These are phyloP conservation scores for Dione vanillae DNA, from an alignment of 2,888 invertebrate species.

Conservation along the genomic window DNA sequence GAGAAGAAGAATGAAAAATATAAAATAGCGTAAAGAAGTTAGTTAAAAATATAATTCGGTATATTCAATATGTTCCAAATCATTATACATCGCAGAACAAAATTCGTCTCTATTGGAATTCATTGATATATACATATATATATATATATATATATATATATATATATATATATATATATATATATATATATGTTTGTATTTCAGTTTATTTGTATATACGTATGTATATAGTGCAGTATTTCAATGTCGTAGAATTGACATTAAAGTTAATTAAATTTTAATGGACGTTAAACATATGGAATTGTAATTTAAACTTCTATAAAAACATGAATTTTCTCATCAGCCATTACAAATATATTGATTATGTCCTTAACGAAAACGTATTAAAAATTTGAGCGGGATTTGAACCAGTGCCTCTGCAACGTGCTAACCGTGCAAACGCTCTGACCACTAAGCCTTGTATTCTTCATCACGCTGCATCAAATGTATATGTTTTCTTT, in stretches of 20 bases:
- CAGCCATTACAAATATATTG: too few relatives aligned
- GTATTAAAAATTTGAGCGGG: too few relatives aligned
- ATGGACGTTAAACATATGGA: not conserved
- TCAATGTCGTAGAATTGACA: conserved; percentile 9
- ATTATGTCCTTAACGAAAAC: too few relatives aligned
- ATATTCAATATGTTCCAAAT: not conserved
- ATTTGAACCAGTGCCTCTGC: too few relatives aligned
- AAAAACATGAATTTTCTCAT: too few relatives aligned
- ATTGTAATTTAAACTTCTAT: not conserved
- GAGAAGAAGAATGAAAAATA: too few relatives aligned
- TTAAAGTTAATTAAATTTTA: conserved; percentile 9
- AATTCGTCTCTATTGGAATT: conserved; percentile 35
- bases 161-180: too few relatives aligned
- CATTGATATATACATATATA: conserved; percentile 27
- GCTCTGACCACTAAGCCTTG: too few relatives aligned
- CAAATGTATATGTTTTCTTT: too few relatives aligned
- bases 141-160: not conserved
- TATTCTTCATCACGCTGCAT: too few relatives aligned
- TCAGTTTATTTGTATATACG: not conserved
- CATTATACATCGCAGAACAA: conserved; percentile 20
- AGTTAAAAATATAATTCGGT: not conserved
- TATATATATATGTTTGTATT: too few relatives aligned
- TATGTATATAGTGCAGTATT: conserved; percentile 7
- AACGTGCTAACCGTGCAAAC: too few relatives aligned
- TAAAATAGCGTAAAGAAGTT: not conserved